Conservation (phyloP, 1,140 invertebrate genomes). For the Aphelinus certus region DNA sequence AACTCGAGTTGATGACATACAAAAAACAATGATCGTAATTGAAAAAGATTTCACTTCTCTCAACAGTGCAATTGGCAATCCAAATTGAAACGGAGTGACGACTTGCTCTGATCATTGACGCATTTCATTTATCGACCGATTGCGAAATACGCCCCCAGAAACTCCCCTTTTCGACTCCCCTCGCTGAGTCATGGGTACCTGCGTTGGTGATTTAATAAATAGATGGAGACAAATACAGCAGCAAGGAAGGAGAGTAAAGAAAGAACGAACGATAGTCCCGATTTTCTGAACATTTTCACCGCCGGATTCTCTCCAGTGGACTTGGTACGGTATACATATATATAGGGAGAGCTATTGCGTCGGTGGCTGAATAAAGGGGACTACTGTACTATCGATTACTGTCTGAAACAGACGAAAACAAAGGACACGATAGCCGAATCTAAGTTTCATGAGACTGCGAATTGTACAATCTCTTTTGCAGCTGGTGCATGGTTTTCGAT, state of each 20-base stretch:
- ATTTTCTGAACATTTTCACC: slow-evolving; percentile 10
- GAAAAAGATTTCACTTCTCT: too few relatives aligned
- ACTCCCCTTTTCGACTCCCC: slow-evolving; percentile 9
- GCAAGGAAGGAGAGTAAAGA: too few relatives aligned
- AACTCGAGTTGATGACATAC: too few relatives aligned
- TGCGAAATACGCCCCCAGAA: slow-evolving; percentile 32
- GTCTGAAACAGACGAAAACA: background rate
- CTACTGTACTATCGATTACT: background rate
- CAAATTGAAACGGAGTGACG: slow-evolving; percentile 7
- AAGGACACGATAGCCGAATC: background rate
- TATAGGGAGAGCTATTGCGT: background rate
- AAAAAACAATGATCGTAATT: too few relatives aligned
- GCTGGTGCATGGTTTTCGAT: too few relatives aligned
- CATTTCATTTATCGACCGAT: slow-evolving; percentile 20
- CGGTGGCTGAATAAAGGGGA: background rate
- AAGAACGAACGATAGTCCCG: too few relatives aligned
- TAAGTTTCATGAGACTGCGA: too few relatives aligned
- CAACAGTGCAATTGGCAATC: background rate
- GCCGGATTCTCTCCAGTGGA: slow-evolving; percentile 2
- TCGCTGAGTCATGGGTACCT: slow-evolving; percentile 29
- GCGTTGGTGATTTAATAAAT: slow-evolving; percentile 22
- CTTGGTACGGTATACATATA: too few relatives aligned
- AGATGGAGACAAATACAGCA: background rate
- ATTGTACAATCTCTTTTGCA: too few relatives aligned
- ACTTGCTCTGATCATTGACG: background rate